Evolutionary conservation across 37 sponge, comb jelly and placozoan genomes (phyloP), one percentile per base, ranked within the genome.

Genomic region (Haliclona indistincta): DNA sequence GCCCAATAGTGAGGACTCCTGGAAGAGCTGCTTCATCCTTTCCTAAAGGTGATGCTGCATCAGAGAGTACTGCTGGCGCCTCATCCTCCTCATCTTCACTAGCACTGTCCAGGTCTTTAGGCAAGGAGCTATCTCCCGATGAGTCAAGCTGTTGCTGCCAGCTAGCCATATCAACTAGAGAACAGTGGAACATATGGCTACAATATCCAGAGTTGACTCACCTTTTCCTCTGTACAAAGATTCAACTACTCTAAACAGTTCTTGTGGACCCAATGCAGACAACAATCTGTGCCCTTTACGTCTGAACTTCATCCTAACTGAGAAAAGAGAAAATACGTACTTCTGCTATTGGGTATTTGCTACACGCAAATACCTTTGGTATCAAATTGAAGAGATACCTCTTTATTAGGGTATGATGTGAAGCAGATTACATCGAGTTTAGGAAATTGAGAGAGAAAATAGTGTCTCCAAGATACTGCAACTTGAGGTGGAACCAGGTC

Each of bases 401-500:
- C 61, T 4, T 53, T 68, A 71, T 87, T 70, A 0, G 99, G 93
- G 60, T 77, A 86, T 20, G 87, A 80, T 19, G 99, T 89, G 87
- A 98, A 98, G 74, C 93, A 89, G 61, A 98, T 78, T 34, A 98
- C 91, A 29, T 83, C 70, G 23, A 95, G 78, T 0, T 87, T 68
- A 29, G 95, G 93, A 70, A 83, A 98, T 25, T 84, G 76, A 32
- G 56, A 30, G 15, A 75, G 72, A 77, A 98, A 98, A 70, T 98
- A 95, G 52, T 83, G 85, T 64, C 85, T 86, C 99, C 99, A 98
- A 13, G 99, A 90, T 15, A 98, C 91, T 3, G 80, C 90, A 2
- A 98, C 95, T 72, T 87, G 63, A 40, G 95, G 93, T 20, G 90
- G 91, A 2, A 98, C 96, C 73, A 98, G 76, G 66, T 98, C 99